Percentiles rank a stretch among this genome's conserved stretches.
These are phyloP conservation scores for Acanthaster planci DNA, from an alignment of 35 echinoderm and acorn worm genomes.

Conservation along the genomic window DNA sequence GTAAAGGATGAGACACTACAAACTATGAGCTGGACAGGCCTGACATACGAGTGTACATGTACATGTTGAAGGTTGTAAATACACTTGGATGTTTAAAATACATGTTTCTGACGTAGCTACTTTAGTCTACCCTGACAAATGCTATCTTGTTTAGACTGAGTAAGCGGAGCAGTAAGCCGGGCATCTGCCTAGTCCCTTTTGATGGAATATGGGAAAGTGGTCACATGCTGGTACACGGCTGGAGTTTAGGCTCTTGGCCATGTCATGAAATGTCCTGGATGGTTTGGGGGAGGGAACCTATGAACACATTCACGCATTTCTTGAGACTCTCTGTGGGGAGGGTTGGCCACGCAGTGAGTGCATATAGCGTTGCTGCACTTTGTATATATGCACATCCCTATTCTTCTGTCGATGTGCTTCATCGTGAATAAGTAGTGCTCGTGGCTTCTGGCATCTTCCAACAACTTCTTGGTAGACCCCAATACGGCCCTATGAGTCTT, in stretches of 20 bases:
- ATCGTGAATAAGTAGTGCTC: neutral
- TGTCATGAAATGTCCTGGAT: conserved; percentile 34
- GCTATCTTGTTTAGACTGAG: too few relatives aligned
- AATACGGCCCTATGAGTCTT: neutral
- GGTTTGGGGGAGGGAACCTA: conserved; percentile 30
- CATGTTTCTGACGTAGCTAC: too few relatives aligned
- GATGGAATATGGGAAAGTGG: conserved; percentile 5
- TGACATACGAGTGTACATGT: too few relatives aligned
- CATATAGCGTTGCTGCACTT: conserved; percentile 10
- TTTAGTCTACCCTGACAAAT: too few relatives aligned
- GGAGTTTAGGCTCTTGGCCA: neutral
- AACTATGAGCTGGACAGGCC: too few relatives aligned
- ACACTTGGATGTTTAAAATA: too few relatives aligned
- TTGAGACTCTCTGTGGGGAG: neutral
- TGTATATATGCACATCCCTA: conserved; percentile 31
- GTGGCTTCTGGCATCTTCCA: neutral
- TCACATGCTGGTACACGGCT: neutral
- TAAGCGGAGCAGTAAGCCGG: neutral
- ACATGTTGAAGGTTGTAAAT: too few relatives aligned
- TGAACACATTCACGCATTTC: neutral
- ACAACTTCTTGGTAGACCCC: conserved; percentile 2
- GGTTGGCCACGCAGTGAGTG: neutral
- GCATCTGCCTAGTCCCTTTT: conserved; percentile 40
- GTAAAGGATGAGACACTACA: too few relatives aligned
- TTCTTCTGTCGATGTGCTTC: neutral